Evolutionary conservation across 2,888 invertebrate genomes (phyloP), one percentile per base, ranked within the genome.

Genomic region (Drosophila ustulata): DNA sequence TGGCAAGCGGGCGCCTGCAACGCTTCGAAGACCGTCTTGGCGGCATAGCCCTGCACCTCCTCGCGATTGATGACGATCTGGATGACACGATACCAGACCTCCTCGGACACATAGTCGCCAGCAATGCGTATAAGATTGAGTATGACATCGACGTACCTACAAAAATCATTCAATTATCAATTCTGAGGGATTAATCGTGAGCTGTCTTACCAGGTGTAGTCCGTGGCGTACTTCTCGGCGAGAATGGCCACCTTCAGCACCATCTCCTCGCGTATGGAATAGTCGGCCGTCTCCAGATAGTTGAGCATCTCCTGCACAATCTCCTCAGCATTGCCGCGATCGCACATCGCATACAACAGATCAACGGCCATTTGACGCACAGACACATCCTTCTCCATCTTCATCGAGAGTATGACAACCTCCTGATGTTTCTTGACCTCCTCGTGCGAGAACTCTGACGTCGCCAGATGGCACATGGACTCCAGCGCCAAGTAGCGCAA

Each of bases 371-470:
- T 96, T 92, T 99, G 99, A 78, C 99, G 94, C 1, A 99, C 99
- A 46, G 98, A 98, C 0, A 99, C 98, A 93, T 99, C 99, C 89
- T 99, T 97, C 92, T 99, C 99, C 96, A 98, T 99, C 94, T 99
- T 99, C 95, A 99, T 97, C 4, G 99, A 99, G 57, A 98, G 94
- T 88, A 99, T 99, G 50, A 99, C 99, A 50, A 99, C 99, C 93
- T 99, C 99, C 93, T 99, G 99, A 91, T 99, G 99, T 91, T 99
- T 99, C 92, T 99, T 99, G 11, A 99, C 99, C 75, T 99, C 99
- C 92, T 99, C 99, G 93, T 99, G 99, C 32, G 99, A 99, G 93
- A 99, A 99, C 93, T 99, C 99, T 0, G 99, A 99, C 18, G 98
- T 99, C 51, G 99, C 99, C 90, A 99, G 94, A 92, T 99, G 97